Evolutionary conservation across 2,797 vertebrate species (phyloP).

Genomic region (Cygnus olor): DNA sequence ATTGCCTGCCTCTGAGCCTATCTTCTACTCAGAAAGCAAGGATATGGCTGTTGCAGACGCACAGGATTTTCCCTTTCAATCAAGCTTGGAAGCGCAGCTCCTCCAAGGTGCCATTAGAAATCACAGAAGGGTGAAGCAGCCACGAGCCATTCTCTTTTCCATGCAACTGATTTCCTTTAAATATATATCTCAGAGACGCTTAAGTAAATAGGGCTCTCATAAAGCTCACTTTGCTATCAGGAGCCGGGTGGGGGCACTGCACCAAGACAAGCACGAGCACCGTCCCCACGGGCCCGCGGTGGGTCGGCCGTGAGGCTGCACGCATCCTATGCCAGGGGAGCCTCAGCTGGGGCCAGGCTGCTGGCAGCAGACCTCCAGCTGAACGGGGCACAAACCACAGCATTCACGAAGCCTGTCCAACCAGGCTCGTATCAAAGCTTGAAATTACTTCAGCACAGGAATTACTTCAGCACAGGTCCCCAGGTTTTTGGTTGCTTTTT

Average conservation of each 20-base stretch:
- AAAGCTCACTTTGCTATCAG: background rate
- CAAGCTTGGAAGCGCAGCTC: background rate
- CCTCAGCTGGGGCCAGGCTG: background rate
- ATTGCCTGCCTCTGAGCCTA: background rate
- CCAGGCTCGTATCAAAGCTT: background rate
- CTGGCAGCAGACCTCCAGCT: accelerated
- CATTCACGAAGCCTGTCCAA: accelerated
- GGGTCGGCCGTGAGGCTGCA: background rate
- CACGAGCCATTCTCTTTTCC: background rate
- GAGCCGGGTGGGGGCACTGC: background rate
- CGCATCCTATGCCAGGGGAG: too few relatives aligned
- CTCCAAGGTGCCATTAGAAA: background rate
- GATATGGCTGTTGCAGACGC: background rate
- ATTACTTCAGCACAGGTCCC: background rate
- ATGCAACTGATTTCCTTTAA: background rate
- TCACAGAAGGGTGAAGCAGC: background rate
- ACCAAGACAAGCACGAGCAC: background rate
- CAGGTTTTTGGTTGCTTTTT: too few relatives aligned
- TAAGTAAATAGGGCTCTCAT: background rate
- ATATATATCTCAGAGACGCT: background rate
- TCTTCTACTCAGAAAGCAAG: background rate
- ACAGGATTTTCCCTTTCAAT: background rate
- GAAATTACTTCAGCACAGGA: background rate
- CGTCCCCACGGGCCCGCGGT: accelerated
- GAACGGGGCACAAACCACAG: background rate